Evolutionary conservation across 2,888 invertebrate species (phyloP).

Genomic region (Euzophera pinguis): DNA sequence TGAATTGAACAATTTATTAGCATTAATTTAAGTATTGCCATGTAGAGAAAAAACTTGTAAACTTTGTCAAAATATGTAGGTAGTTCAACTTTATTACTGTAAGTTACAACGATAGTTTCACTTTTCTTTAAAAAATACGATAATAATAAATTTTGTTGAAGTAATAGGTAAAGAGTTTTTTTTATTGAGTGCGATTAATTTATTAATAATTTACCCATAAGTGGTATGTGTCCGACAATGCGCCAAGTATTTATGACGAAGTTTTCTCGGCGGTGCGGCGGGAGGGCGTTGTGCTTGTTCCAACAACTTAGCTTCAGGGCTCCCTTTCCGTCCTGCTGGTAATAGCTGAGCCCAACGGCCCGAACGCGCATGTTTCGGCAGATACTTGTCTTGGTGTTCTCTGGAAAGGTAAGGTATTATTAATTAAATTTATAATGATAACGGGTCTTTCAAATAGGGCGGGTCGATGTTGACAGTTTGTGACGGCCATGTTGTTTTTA

Average conservation of each 20-base stretch:
- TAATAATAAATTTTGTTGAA: too few species aligned
- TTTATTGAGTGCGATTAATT: too few species aligned
- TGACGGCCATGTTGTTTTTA: too few species aligned
- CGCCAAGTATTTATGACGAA: slow-evolving; percentile 93
- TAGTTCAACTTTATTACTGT: too few species aligned
- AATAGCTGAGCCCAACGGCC: slow-evolving; percentile 86
- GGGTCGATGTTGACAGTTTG: too few species aligned
- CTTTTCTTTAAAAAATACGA: too few species aligned
- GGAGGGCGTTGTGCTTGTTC: slow-evolving; percentile 94
- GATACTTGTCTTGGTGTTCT: slow-evolving; percentile 87
- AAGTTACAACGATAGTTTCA: too few species aligned
- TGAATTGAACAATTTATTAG: not conserved
- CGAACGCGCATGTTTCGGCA: slow-evolving; percentile 87
- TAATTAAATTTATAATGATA: too few species aligned
- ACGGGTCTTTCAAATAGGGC: too few species aligned
- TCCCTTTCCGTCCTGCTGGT: slow-evolving; percentile 87
- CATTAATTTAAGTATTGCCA: not conserved
- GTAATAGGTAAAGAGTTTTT: too few species aligned
- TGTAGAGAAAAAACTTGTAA: not conserved
- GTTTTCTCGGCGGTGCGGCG: slow-evolving; percentile 88
- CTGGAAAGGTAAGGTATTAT: slow-evolving; percentile 60
- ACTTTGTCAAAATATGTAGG: too few species aligned
- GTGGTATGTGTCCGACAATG: slow-evolving; percentile 92
- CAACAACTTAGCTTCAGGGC: slow-evolving; percentile 90
- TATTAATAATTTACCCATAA: slow-evolving; percentile 15